Percentiles rank a stretch among this genome's conserved stretches.
Conservation (phyloP, 2,113 vertebrate genomes). For the Diglossa brunneiventris region DNA sequence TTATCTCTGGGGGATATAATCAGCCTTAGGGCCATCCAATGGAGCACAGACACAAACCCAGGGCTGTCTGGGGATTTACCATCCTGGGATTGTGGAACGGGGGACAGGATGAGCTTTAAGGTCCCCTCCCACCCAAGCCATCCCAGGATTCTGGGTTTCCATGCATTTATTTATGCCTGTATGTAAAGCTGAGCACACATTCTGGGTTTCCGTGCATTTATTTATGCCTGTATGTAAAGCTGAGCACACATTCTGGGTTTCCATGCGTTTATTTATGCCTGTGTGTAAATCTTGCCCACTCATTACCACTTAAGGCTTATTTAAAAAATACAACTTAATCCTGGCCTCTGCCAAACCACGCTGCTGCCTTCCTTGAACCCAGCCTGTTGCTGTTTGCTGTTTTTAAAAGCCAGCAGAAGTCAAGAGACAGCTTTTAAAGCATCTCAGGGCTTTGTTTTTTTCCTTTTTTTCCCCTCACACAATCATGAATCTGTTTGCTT, state of each 20-base stretch:
- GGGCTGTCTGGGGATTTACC: accelerated
- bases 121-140: background rate
- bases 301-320: background rate
- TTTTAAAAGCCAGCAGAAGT: background rate
- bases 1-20: background rate
- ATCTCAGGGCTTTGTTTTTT: background rate
- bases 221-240: too few species aligned
- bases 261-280: background rate
- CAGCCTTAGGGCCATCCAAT: accelerated
- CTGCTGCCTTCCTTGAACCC: constrained; percentile 36
- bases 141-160: background rate
- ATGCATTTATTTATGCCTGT: background rate
- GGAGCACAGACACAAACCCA: background rate
- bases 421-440: constrained; percentile 40
- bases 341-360: background rate
- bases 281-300: accelerated
- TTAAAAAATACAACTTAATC: background rate
- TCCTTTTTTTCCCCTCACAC: background rate
- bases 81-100: background rate
- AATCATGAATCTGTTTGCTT: background rate
- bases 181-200: too few species aligned
- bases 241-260: background rate
- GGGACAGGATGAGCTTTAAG: background rate
- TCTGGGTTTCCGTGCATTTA: background rate
- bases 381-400: background rate